Base-by-base conservation (phyloP, 2,888 invertebrate genomes). In the Diadegma fenestrale region DNA sequence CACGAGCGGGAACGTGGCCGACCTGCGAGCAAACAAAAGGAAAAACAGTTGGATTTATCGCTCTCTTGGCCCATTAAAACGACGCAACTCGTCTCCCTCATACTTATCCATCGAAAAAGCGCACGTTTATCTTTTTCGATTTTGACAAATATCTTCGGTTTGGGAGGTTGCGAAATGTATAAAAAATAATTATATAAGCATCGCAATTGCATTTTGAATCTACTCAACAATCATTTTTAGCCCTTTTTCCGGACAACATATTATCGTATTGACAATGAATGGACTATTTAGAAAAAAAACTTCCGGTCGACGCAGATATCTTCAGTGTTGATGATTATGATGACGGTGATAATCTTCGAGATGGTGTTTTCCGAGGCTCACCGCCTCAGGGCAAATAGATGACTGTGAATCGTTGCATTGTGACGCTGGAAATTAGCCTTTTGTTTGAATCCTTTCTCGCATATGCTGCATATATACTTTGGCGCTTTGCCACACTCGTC, bases 401-500 rank as follows among this genome's bases (percentile, higher is more conserved):
- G 87, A 30, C 89, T 90, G 85, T 94, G 94, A 72, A 92, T 89
- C 2, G 89, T 91, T 0, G 88, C 87, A 61, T 90, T 90, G 88
- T 94, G 94, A 37, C 94, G 92, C 45, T 91, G 90, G 30, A 93
- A 90, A 86, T 94, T 93, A 69, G 90, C 87, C 91, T 96, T 96
- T 91, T 96, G 95, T 91, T 96, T 96, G 90, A 96, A 96, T 89
- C 95, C 95, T 94, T 96, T 95, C 90, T 95, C 95, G 93, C 96
- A 96, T 94, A 96, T 95, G 69, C 95, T 95, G 92, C 97, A 97
- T 93, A 96, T 96, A 94, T 96, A 96, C 92, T 96, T 95, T 26
- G 96, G 96, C 89, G 95, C 95, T 92, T 96, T 96, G 88, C 96
- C 95, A 92, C 97, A 97, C 93, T 97, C 97, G 94, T 96, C 96